Evolutionary conservation across 2,113 vertebrate species (phyloP), one percentile per base, ranked within the genome.

Genomic region (Megatriorchis doriae): DNA sequence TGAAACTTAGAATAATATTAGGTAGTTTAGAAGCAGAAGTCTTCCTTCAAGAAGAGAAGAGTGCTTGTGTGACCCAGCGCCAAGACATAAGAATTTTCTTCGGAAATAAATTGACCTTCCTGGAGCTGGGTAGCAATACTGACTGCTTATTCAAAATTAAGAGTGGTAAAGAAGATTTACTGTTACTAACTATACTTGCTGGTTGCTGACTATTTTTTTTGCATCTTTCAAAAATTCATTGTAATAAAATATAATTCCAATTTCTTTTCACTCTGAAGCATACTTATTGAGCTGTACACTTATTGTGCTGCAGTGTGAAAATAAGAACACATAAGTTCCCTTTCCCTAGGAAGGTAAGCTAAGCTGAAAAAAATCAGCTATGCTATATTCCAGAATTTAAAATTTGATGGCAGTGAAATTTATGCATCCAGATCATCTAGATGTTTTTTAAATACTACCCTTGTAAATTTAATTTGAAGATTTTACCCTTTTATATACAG

Each of bases 61-160:
- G 4, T 10, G 12, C 21, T 61, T 22, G 0, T 25, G 26, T 52
- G 66, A 36, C 25, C 20, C 40, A 40, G 16, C 4, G 2, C 5
- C 38, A 52, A 90, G 61, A 25, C 5, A 8, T 6, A 16, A 43
- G 8, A 43, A 12, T 29, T 61, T 88, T 40, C 17, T 61, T 53
- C 25, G 23, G 23, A 56, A 83, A 84, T 72, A 90, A 73, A 48
- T 6, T 38, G 5, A 32, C 38, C 15, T 59, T 65, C 21, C 31
- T 4, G 1, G 7, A 63, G 13, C 72, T 45, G 23, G 12, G 20
- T 16, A 25, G 32, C 48, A 68, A 13, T n/a, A 50, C 36, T 38
- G 13, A 58, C 9, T 1, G 1, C 38, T 47, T 45, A 53, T 55
- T 75, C 53, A 42, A 59, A 55, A 67, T 40, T 50, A 38, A 50